Evolutionary conservation across 2,113 vertebrate genomes (phyloP), one percentile per base, ranked within the genome.

Genomic region (Marmota flaviventris): DNA sequence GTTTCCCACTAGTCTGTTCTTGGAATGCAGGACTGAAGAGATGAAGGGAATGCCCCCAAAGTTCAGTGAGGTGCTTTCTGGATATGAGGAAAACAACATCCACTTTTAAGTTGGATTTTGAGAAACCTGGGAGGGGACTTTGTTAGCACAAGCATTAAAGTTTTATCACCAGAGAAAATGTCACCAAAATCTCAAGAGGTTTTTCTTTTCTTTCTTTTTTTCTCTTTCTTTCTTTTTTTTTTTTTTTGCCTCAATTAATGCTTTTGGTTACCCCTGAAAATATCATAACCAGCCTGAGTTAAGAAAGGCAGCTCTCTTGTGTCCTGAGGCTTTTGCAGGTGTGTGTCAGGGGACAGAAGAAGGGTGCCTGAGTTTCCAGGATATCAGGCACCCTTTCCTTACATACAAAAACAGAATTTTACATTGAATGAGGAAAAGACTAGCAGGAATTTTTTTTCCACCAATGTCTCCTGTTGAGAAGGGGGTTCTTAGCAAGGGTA

Each of bases 341-440:
- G 91, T 72, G 8, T 75, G 69, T n/a, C 82, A 67, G 63, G 39
- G 75, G 85, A 45, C 32, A 45, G 34, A 4, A 27, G 8, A 42
- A 20, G 45, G 63, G 37, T 56, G 61, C 29, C 83, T 61, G 22
- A 25, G 75, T 96, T 96, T 94, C 45, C 92, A 95, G 61, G 58
- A 91, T 83, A 92, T 95, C 72, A 83, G 63, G 53, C 83, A 96
- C 63, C 53, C 89, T 87, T 91, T 91, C 81, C 78, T 76, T 53
- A 63, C 42, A 93, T 32, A 85, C 58, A 85, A 1, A 10, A 25
- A 93, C 61, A 96, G 58, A 82, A 91, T 69, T 97, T 97, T 97
- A 90, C 56, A 63, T 0, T 93, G 90, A 97, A 96, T 89, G 65
- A 92, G 94, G 91, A 94, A 95, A 97, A 94, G 56, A 87, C 93